Evolutionary conservation across 2,888 invertebrate species (phyloP), one percentile per base, ranked within the genome.

Genomic region (Harpalus rufipes): DNA sequence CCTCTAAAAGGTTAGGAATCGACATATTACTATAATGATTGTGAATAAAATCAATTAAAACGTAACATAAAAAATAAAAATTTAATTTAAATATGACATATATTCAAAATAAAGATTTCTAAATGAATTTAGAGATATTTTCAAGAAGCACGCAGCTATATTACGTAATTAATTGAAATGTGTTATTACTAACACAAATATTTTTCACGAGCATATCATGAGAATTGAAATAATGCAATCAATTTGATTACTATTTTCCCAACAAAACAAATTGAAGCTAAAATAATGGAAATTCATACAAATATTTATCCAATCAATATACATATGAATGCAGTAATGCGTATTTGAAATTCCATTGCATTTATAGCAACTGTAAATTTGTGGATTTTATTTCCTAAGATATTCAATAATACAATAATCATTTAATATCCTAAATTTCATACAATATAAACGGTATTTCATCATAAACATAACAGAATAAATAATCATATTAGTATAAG

Each of bases 381-480:
- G 63, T 63, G 25, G 39, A 68, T 68, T 68, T 68, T 68, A 68
- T 68, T 68, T 14, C 39, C 68, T 39, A 68, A 68, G 39, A 68
- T 39, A 68, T 41, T 68, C 68, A 68, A 68, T 68, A 68, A 68
- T 41, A 41, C 68, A 68, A 68, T 68, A 68, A 14, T 14, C 68
- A 32, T 32, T 39, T 39, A 68, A 39, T 68, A 39, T 68, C 32
- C 32, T 14, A 5, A 68, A 68, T 68, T 68, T 32, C n/a, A 68
- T 14, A 41, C 32, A 25, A 63, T 21, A 25, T 21, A 63, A 63
- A 21, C 21, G 63, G 16, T 63, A 25, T 63, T 63, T 21, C 25
- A 61, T 7, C 21, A 63, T 21, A 63, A 63, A 63, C 63, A n/a
- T n/a, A n/a, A n/a, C n/a, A n/a, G n/a, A n/a, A n/a, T n/a, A n/a